phyloP scores from a whole-genome alignment of 2,113 vertebrate genomes.

The Cygnus atratus region DNA sequence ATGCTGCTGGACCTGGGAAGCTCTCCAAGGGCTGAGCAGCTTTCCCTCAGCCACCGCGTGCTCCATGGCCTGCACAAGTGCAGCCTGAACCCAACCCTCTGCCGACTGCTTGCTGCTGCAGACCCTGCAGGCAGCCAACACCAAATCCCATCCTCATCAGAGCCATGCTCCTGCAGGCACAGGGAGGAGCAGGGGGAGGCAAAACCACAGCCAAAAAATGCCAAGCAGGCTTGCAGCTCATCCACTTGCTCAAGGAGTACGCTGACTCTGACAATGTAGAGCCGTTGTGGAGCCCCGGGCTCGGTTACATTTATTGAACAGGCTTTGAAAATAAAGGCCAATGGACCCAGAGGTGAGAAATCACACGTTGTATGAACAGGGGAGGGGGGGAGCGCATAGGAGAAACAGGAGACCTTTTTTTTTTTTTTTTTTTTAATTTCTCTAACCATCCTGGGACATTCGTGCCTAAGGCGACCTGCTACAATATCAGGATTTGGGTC shows the following conservation, averaged over 20 bases:
- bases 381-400: fast-evolving
- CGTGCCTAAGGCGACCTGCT: background rate
- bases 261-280: background rate
- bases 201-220: background rate
- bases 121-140: fast-evolving
- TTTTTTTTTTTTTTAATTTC: fast-evolving
- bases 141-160: fast-evolving
- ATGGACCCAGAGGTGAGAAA: background rate
- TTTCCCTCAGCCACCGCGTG: fast-evolving
- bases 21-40: background rate
- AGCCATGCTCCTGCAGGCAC: fast-evolving
- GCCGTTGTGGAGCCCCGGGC: background rate
- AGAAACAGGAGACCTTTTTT: fast-evolving
- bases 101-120: background rate
- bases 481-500: fast-evolving
- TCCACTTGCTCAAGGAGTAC: background rate
- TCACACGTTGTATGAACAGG: fast-evolving
- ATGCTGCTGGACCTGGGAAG: background rate
- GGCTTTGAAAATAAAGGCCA: background rate
- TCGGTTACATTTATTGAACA: background rate
- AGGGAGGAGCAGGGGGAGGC: too few species aligned
- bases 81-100: fast-evolving
- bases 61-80: fast-evolving
- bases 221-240: background rate
- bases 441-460: fast-evolving